A percentile compares a stretch with the other conserved stretches of the same genome.
Evolutionary conservation across 2,888 invertebrate species (phyloP).

Genomic region (Dryococelus australis): DNA sequence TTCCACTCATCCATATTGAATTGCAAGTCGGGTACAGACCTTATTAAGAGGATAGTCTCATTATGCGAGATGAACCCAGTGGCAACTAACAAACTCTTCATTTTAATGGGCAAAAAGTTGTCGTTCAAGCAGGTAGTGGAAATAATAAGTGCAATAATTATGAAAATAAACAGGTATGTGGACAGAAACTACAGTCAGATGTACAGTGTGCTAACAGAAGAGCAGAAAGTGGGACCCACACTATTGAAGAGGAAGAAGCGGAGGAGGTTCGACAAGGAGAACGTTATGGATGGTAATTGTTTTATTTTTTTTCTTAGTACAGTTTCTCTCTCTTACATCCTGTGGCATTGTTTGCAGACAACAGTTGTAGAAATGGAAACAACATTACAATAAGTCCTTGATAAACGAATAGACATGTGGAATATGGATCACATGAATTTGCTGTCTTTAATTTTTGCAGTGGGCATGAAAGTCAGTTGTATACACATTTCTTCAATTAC

Average conservation of each 20-base stretch:
- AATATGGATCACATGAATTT: no score
- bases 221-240: background rate
- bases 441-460: no score
- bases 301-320: no score
- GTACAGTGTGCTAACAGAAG: background rate
- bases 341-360: no score
- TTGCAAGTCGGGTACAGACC: background rate
- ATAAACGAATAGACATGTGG: no score
- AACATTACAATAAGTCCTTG: no score
- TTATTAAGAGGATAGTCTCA: background rate
- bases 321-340: no score
- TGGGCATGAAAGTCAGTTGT: no score
- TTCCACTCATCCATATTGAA: background rate
- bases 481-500: no score
- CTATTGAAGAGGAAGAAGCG: background rate
- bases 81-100: background rate
- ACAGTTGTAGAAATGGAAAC: no score
- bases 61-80: background rate
- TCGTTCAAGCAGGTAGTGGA: background rate
- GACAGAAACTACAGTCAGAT: background rate
- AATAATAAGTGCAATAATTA: background rate
- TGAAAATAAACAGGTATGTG: slow-evolving; percentile 1
- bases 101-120: background rate
- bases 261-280: background rate
- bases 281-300: background rate